A percentile compares a stretch with the other conserved stretches of the same genome.
phyloP scores from a whole-genome alignment of 2,113 vertebrate genomes.

The Stomatorhinus ivindoensis region DNA sequence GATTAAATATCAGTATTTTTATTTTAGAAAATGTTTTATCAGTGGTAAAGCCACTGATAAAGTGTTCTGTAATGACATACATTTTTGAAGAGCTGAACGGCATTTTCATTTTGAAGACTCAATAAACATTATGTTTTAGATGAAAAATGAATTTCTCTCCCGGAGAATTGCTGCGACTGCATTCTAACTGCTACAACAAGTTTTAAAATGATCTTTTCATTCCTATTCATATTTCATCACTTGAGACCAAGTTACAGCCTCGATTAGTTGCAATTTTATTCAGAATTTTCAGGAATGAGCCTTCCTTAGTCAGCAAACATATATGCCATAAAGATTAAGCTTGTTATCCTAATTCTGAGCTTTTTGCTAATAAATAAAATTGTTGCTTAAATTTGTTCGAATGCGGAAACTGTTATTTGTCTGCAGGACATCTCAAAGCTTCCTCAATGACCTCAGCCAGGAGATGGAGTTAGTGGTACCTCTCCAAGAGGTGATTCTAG shows the following conservation, averaged over 20 bases:
- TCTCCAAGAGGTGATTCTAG: background rate
- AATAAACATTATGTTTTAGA: background rate
- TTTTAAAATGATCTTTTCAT: background rate
- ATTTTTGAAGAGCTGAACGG: background rate
- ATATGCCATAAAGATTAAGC: background rate
- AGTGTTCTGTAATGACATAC: background rate
- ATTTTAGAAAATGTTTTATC: background rate
- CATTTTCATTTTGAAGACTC: background rate
- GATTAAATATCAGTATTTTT: background rate
- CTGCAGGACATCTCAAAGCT: background rate
- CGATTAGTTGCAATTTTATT: background rate
- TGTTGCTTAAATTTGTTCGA: background rate
- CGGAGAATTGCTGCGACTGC: background rate
- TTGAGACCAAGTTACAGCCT: background rate
- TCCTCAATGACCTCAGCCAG: background rate
- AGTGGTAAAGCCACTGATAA: background rate
- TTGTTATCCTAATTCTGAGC: background rate
- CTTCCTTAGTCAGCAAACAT: background rate
- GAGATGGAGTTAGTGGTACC: background rate
- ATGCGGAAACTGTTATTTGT: background rate
- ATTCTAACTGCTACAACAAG: background rate
- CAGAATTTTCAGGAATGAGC: background rate
- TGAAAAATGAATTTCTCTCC: background rate
- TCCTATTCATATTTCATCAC: background rate
- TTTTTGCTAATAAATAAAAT: background rate